Conservation (phyloP, 2,113 vertebrate species). For the Cryptotis parvus region DNA sequence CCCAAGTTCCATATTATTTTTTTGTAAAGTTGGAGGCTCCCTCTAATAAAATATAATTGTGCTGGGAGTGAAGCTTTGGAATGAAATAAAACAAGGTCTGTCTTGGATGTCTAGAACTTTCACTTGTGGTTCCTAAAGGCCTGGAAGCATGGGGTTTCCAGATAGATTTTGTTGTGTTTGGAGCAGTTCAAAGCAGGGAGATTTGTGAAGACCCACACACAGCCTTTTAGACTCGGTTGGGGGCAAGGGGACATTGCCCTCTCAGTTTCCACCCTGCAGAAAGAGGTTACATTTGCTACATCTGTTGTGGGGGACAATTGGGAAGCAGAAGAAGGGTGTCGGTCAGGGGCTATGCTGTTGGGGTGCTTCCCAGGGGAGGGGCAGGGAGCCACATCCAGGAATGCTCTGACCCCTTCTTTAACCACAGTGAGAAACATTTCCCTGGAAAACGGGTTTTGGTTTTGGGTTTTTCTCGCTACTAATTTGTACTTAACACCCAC, state of each 20-base stretch:
- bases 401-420: neutral
- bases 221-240: neutral
- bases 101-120: slow-evolving; percentile 20
- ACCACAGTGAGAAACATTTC: too few relatives aligned
- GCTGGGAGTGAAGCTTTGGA: slow-evolving; percentile 9
- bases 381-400: neutral
- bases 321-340: neutral
- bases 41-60: slow-evolving; percentile 51
- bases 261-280: neutral
- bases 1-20: neutral
- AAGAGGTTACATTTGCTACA: neutral
- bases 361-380: neutral
- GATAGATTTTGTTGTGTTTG: too few relatives aligned
- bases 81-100: neutral
- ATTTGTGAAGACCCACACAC: neutral
- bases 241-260: neutral
- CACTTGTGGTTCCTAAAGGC: neutral
- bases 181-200: neutral
- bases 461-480: too few relatives aligned
- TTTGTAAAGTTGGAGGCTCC: slow-evolving; percentile 28
- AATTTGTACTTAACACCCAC: neutral
- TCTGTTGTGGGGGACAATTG: neutral
- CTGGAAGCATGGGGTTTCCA: rapidly evolving
- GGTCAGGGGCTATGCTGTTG: neutral
- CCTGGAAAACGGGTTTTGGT: too few relatives aligned